Base-by-base conservation (phyloP, 2,797 vertebrate genomes). In the Acanthopagrus latus region DNA sequence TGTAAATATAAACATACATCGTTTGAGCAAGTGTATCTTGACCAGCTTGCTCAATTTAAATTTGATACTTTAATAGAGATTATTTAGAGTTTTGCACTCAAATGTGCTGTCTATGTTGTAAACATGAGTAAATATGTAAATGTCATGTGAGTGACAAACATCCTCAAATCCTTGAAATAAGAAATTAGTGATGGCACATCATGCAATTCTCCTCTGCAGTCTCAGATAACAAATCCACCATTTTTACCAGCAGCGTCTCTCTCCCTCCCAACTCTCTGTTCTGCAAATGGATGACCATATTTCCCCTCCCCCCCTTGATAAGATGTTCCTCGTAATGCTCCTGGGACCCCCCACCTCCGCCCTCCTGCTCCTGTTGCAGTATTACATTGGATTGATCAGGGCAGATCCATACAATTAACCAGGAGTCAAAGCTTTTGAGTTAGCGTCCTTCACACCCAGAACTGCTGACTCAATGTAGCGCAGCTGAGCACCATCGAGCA, bases 331-430 rank as follows among this genome's bases (percentile, higher is more conserved):
- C 1, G 7, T 16, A 25, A n/a, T 41, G 18, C 81, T 62, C 23
- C 20, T 11, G 55, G 51, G 48, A 70, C 25, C 48, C 65, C 68
- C 38, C 56, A n/a, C 62, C 48, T 18, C 17, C 50, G 27, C 74
- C 38, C 47, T 17, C 7, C 10, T 48, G 25, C 80, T 56, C 71
- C 78, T 59, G 65, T 57, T 76, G 75, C 84, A 86, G 82, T 78
- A 81, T 81, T 80, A 86, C 78, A 64, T 68, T n/a, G 56, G 70
- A 88, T 89, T 77, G 86, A 90, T 78, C 88, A 80, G 78, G 44
- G 74, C 75, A 65, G 81, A 91, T 89, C 84, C 38, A 91, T 92
- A 77, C 80, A 87, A 92, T 92, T 91, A 92, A 63, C 79, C 74
- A 57, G 65, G 56, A 90, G 87, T 86, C 83, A 77, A 66, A 82